A percentile compares a stretch with the other conserved stretches of the same genome.
Evolutionary conservation across 1,140 invertebrate species (phyloP).

Genomic region (Metaphire vulgaris): DNA sequence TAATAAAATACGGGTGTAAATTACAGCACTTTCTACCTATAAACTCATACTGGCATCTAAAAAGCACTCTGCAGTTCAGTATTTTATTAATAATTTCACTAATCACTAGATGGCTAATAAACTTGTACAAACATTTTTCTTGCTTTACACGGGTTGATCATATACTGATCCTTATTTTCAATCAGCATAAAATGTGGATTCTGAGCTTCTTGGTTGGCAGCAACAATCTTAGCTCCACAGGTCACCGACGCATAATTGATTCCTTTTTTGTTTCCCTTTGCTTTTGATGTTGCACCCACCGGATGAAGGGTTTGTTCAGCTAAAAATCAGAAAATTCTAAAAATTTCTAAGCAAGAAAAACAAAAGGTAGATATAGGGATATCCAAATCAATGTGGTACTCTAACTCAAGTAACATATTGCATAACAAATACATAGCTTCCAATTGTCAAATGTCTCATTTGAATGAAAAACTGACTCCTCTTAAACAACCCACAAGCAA

Average conservation of each 20-base stretch:
- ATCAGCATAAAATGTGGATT: conserved; percentile 74
- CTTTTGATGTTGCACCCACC: conserved; percentile 7
- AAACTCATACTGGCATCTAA: too few species aligned
- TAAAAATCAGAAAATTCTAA: neutral
- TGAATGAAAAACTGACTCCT: too few species aligned
- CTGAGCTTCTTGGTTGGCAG: conserved; percentile 80
- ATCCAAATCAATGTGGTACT: neutral
- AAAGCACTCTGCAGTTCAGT: too few species aligned
- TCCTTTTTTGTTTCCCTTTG: conserved; percentile 60
- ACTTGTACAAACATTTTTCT: conserved; percentile 52
- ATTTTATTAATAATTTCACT: too few species aligned
- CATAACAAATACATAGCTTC: too few species aligned
- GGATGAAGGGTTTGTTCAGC: conserved; percentile 4
- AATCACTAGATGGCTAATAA: too few species aligned
- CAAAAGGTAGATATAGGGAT: neutral
- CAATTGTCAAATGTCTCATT: too few species aligned
- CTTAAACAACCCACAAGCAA: too few species aligned
- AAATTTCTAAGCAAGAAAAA: neutral
- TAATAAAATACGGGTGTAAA: too few species aligned
- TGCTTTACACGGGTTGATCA: conserved; percentile 87
- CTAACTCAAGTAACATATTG: too few species aligned
- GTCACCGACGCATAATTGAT: conserved; percentile 70
- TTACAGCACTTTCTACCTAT: too few species aligned
- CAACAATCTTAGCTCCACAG: conserved; percentile 93
- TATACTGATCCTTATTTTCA: conserved; percentile 87